These are phyloP conservation scores for Scaeva pyrastri DNA, from an alignment of 2,888 invertebrate species.

Conservation along the genomic window DNA sequence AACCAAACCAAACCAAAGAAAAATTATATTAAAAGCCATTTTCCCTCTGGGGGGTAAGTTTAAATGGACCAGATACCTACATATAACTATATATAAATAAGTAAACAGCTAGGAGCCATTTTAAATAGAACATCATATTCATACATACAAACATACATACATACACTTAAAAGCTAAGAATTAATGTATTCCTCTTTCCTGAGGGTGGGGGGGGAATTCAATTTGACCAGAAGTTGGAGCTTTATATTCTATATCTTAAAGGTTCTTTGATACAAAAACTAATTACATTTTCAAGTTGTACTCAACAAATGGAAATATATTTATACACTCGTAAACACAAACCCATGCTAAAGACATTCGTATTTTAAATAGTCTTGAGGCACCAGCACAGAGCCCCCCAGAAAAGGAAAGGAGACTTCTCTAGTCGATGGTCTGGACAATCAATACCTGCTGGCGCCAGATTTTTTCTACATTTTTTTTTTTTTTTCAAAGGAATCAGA, in stretches of 20 bases:
- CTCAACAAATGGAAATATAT: neutral
- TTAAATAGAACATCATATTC: neutral
- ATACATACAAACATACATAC: too few species aligned
- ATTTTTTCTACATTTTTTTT: too few species aligned
- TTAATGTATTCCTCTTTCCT: constrained; percentile 8
- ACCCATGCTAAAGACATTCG: neutral
- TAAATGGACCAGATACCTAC: neutral
- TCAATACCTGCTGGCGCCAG: constrained; percentile 29
- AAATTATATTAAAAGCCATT: constrained; percentile 8
- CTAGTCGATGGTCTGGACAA: neutral
- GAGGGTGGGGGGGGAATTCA: neutral
- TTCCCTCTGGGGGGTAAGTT: neutral
- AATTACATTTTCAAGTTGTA: constrained; percentile 11
- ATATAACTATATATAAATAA: neutral
- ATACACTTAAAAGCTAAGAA: constrained; percentile 10
- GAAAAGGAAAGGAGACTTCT: neutral
- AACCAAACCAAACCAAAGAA: neutral
- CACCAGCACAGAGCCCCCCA: too few species aligned
- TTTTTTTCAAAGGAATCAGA: constrained; percentile 5
- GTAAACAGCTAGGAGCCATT: neutral
- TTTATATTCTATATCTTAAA: constrained; percentile 15
- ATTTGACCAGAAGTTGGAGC: constrained; percentile 1
- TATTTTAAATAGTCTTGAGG: neutral
- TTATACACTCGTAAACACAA: neutral
- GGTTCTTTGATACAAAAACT: constrained; percentile 26